A percentile compares a stretch with the other conserved stretches of the same genome.
These are phyloP conservation scores for Bugulina stolonifera DNA, from an alignment of 2,888 invertebrate species.

Conservation along the genomic window DNA sequence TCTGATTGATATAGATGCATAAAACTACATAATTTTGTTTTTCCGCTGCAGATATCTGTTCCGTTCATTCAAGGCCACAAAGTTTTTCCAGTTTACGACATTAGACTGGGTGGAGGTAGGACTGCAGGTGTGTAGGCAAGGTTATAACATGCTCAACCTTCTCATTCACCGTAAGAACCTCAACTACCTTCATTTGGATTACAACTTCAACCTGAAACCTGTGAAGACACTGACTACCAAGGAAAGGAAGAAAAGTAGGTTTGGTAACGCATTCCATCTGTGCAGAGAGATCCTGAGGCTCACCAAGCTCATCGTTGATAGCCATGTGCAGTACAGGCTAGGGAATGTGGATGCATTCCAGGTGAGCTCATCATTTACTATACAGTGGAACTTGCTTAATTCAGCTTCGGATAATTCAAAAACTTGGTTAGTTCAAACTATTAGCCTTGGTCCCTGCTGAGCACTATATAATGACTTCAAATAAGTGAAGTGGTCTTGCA, in stretches of 20 bases:
- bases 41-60: slow-evolving; percentile 71
- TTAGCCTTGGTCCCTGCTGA: too few relatives aligned
- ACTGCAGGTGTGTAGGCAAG: slow-evolving; percentile 91
- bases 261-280: slow-evolving; percentile 82
- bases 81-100: slow-evolving; percentile 99
- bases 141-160: slow-evolving; percentile 98
- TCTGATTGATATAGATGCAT: too few relatives aligned
- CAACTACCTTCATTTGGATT: slow-evolving; percentile 98
- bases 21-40: neutral
- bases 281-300: slow-evolving; percentile 97
- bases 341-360: slow-evolving; percentile 98
- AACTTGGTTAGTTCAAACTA: too few relatives aligned
- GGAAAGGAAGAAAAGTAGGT: slow-evolving; percentile 90
- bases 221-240: slow-evolving; percentile 99
- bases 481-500: too few relatives aligned
- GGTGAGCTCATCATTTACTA: slow-evolving; percentile 40
- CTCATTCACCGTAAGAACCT: slow-evolving; percentile 98
- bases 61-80: slow-evolving; percentile 98
- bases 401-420: too few relatives aligned
- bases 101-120: slow-evolving; percentile 99
- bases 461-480: too few relatives aligned
- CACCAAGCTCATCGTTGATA: slow-evolving; percentile 96
- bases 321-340: slow-evolving; percentile 96
- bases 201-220: slow-evolving; percentile 98
- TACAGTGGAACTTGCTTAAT: too few relatives aligned